These are phyloP conservation scores for Trogon surrucura DNA, from an alignment of 2,113 vertebrate genomes.

Conservation along the genomic window DNA sequence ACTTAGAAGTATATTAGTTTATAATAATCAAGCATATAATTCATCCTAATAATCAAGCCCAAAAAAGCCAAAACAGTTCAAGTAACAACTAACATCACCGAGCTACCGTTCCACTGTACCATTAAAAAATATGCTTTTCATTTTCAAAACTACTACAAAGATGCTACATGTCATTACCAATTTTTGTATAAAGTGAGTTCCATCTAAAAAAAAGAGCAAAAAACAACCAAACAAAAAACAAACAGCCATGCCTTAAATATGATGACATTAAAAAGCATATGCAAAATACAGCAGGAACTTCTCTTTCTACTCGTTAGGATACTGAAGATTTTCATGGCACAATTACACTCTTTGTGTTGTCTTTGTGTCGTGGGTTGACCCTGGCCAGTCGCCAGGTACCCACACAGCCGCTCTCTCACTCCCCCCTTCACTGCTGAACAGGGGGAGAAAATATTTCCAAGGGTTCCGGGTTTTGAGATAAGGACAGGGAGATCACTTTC, in stretches of 20 bases:
- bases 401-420: too few species aligned
- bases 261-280: not conserved
- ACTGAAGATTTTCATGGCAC: not conserved
- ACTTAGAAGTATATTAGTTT: not conserved
- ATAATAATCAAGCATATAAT: not conserved
- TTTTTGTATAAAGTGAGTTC: not conserved
- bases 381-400: too few species aligned
- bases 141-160: not conserved
- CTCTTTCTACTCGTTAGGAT: not conserved
- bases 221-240: not conserved
- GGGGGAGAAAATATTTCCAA: too few species aligned
- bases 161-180: not conserved
- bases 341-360: fast-evolving
- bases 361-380: too few species aligned
- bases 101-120: not conserved
- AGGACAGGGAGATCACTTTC: too few species aligned
- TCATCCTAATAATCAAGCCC: not conserved
- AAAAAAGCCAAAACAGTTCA: not conserved
- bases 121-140: not conserved
- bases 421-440: too few species aligned
- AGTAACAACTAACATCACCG: not conserved
- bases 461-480: too few species aligned
- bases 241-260: not conserved
- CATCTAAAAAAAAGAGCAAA: not conserved
- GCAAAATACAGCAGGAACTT: not conserved